These are phyloP conservation scores for Oxycera nigricornis DNA, from an alignment of 2,888 invertebrate species.

Conservation along the genomic window DNA sequence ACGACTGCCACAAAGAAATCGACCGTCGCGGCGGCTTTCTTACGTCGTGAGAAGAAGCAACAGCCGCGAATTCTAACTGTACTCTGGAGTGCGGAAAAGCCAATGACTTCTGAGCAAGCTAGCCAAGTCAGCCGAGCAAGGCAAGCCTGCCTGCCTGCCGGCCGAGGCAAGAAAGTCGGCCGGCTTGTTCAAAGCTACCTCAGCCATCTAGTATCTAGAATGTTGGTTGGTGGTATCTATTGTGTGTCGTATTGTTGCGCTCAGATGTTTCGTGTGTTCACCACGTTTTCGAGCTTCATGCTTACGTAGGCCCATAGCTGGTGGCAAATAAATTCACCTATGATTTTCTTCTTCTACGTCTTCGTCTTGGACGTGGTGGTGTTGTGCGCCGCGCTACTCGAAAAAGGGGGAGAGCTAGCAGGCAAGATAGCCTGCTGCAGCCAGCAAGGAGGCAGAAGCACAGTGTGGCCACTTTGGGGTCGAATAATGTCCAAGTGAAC, in stretches of 20 bases:
- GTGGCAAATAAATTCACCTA: not conserved
- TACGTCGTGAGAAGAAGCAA: constrained; percentile 17
- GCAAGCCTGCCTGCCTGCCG: not conserved
- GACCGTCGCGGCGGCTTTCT: not conserved
- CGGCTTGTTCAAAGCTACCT: constrained; percentile 11
- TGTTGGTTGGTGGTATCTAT: not conserved
- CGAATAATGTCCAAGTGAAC: constrained; percentile 24
- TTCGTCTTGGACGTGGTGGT: not conserved
- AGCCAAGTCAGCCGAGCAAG: no score
- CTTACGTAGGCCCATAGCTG: not conserved
- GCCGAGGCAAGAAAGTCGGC: not conserved
- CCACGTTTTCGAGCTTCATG: constrained; percentile 2
- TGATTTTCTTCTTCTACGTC: not conserved
- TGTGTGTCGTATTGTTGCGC: constrained; percentile 16
- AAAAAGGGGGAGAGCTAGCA: not conserved
- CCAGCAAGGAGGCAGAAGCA: constrained; percentile 8
- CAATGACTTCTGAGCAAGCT: constrained; percentile 37
- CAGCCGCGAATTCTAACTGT: constrained; percentile 35
- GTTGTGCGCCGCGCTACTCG: not conserved
- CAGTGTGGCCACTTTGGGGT: constrained; percentile 27
- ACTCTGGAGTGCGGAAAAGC: constrained; percentile 28
- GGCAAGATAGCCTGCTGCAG: not conserved
- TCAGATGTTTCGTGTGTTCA: constrained; percentile 10
- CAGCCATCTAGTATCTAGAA: constrained; percentile 23
- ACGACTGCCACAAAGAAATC: not conserved